Evolutionary conservation across 2,113 vertebrate species (phyloP), one percentile per base, ranked within the genome.

Genomic region (Nycticorax nycticorax): DNA sequence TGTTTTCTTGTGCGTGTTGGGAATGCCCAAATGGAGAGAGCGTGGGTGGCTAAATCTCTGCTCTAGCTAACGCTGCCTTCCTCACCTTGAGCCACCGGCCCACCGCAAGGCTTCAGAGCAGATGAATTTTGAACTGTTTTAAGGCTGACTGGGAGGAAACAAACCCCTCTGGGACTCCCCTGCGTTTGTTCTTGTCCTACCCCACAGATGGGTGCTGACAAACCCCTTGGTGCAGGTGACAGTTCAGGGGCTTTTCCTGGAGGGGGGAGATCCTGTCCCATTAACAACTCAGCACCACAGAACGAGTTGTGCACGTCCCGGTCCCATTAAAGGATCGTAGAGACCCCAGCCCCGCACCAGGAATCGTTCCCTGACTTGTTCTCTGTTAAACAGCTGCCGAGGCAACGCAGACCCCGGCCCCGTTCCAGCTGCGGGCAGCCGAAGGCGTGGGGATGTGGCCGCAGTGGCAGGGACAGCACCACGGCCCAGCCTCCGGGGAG

Each of bases 401-500:
- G 84, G 73, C 96, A 3, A 89, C 98, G 43, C 99, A 98, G 97
- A 95, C 97, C 4, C 95, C 98, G 0, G 92, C 97, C 27, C 98
- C 99, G 15, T 99, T 99, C 98, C 98, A 98, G 79, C 85, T 98
- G 9, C 98, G 99, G 79, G 98, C 99, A 47, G 91, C 98, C 14
- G 99, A 99, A 43, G 92, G 97, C 3, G 98, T 98, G 92, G 98
- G 98, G 11, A 98, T 99, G 93, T 99, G 99, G 99, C 98, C 99
- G 0, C 99, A 99, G 97, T 99, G 99, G 99, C 99, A 98, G 18
- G 98, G 98, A 28, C 99, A 99, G 94, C 98, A 98, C 80, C 99
- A 99, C 21, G 94, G 98, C 1, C 98, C 99, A 0, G 96, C 78
- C 18, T 95, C 98, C 1, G 96, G 92, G 7, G 99, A 99, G 92